Percentiles rank a stretch among this genome's conserved stretches.
Conservation (phyloP, 35 echinoderm and acorn worm species). For the Patiria miniata region DNA sequence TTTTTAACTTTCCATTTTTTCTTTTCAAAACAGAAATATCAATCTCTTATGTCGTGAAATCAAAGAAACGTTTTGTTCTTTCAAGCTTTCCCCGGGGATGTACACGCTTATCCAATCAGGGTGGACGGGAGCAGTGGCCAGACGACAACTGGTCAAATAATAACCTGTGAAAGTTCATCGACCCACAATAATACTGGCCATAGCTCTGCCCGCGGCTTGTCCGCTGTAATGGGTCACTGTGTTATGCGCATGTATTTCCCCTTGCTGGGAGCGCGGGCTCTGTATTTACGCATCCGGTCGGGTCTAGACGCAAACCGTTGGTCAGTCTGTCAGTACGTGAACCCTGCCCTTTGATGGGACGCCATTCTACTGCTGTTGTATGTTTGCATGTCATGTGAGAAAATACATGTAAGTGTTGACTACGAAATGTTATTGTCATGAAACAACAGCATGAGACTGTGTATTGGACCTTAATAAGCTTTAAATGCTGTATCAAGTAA, state of each 20-base stretch:
- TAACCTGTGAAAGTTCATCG: not conserved
- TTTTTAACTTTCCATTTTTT: not conserved
- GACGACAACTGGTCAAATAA: not conserved
- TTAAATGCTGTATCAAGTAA: no score
- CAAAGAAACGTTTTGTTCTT: not conserved
- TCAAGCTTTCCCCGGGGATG: not conserved
- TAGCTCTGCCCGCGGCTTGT: not conserved
- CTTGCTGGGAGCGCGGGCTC: not conserved
- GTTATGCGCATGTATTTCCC: constrained; percentile 17
- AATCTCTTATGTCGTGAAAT: no score
- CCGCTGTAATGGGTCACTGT: not conserved
- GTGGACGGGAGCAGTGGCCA: not conserved
- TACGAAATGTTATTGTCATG: no score
- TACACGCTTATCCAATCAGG: not conserved
- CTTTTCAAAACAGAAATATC: not conserved
- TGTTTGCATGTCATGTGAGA: no score
- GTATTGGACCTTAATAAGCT: no score
- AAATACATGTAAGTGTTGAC: no score
- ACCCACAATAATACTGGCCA: not conserved
- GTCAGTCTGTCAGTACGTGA: constrained; percentile 11
- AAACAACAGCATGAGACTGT: no score
- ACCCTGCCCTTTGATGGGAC: not conserved
- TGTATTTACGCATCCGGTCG: constrained; percentile 24
- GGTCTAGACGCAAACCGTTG: constrained; percentile 13
- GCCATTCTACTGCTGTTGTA: no score